Percentiles rank a stretch among this genome's conserved stretches.
Evolutionary conservation across 1,140 invertebrate species (phyloP).

Genomic region (Radopholus similis): DNA sequence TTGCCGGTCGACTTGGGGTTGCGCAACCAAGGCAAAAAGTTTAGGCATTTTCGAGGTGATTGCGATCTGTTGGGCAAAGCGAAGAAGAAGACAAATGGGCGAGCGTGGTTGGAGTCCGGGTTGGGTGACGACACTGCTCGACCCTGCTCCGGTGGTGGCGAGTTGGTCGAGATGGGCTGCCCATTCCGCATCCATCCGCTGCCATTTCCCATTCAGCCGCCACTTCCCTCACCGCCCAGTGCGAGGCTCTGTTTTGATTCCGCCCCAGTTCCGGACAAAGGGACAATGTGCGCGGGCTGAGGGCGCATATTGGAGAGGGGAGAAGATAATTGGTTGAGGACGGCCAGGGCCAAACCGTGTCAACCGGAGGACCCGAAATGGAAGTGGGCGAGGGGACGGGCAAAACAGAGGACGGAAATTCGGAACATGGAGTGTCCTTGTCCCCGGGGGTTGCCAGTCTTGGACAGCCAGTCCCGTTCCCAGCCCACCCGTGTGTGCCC

Average conservation of each 20-base stretch:
- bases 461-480: neutral
- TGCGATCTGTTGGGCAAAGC: no score
- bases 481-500: neutral
- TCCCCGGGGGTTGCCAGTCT: neutral
- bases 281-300: neutral
- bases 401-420: neutral
- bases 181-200: neutral
- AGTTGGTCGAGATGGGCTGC: no score
- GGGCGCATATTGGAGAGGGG: neutral
- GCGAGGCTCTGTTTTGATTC: neutral
- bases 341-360: neutral
- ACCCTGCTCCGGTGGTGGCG: no score
- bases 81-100: no score
- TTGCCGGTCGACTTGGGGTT: no score
- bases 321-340: neutral
- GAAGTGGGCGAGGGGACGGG: neutral
- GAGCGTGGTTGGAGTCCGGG: no score
- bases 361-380: neutral
- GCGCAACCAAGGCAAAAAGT: no score
- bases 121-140: no score
- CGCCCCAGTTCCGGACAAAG: neutral
- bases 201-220: neutral
- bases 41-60: no score
- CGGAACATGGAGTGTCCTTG: neutral
- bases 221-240: neutral